phyloP scores from a whole-genome alignment of 2,113 vertebrate species.

The Myotis brandtii region DNA sequence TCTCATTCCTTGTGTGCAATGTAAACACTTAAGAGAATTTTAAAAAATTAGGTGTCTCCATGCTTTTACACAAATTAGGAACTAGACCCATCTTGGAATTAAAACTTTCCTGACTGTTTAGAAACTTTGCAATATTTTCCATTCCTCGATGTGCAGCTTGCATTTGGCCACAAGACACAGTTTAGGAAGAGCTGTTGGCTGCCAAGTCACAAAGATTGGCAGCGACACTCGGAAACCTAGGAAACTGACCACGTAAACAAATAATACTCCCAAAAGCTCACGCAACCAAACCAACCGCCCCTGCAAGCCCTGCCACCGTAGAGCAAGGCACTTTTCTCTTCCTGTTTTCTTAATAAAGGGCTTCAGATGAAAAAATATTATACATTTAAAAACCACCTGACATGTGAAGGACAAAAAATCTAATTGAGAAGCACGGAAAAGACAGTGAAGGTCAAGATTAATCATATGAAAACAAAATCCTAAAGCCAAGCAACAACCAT shows the following conservation, averaged over 20 bases:
- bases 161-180: conserved; percentile 22
- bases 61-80: conserved; percentile 47
- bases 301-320: not conserved
- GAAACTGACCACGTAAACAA: conserved; percentile 68
- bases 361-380: not conserved
- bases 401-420: not conserved
- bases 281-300: conserved; percentile 16
- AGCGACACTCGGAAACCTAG: conserved; percentile 68
- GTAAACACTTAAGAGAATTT: conserved; percentile 9
- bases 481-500: not conserved
- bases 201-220: conserved; percentile 75
- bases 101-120: conserved; percentile 60
- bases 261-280: conserved; percentile 58
- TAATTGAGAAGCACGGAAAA: conserved; percentile 28
- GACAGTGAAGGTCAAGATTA: not conserved
- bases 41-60: not conserved
- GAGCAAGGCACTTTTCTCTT: conserved; percentile 36
- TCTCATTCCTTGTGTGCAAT: not conserved
- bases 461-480: not conserved
- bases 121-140: conserved; percentile 74
- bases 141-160: conserved; percentile 69
- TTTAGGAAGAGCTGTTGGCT: conserved; percentile 57
- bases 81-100: conserved; percentile 57
- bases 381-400: not conserved
- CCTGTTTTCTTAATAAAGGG: conserved; percentile 45